These are phyloP conservation scores for Carduelis carduelis DNA, from an alignment of 2,797 vertebrate genomes.

Conservation along the genomic window DNA sequence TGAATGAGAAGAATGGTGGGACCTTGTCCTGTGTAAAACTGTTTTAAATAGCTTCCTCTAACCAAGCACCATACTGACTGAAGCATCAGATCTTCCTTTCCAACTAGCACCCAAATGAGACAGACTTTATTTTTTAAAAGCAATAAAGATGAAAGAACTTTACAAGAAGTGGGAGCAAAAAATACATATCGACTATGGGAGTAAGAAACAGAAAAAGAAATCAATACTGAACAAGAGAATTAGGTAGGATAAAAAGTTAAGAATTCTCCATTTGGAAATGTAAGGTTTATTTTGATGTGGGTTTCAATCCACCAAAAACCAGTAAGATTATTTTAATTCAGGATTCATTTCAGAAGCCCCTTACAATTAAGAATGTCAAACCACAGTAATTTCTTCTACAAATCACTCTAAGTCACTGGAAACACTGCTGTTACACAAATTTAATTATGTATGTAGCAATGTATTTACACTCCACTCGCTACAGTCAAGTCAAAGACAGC, in stretches of 20 bases:
- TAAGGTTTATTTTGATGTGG: background rate
- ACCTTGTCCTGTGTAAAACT: background rate
- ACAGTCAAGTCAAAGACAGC: background rate
- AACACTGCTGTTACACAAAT: background rate
- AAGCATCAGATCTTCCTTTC: background rate
- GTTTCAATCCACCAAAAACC: background rate
- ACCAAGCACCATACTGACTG: background rate
- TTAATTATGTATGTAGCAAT: background rate
- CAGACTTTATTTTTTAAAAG: background rate
- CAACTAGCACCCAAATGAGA: background rate
- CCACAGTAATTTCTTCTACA: background rate
- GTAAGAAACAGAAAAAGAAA: background rate
- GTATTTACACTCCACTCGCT: background rate
- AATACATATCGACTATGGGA: background rate
- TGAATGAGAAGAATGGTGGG: background rate
- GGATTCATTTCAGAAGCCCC: background rate
- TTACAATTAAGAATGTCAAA: background rate
- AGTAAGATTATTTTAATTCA: background rate
- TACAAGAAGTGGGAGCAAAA: background rate
- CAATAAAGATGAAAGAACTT: background rate
- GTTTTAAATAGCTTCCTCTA: background rate
- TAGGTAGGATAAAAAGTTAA: background rate
- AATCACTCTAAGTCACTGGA: background rate
- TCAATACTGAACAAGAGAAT: background rate
- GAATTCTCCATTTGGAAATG: background rate